phyloP scores from a whole-genome alignment of 2,113 vertebrate species.

The Hepsetus odoe region DNA sequence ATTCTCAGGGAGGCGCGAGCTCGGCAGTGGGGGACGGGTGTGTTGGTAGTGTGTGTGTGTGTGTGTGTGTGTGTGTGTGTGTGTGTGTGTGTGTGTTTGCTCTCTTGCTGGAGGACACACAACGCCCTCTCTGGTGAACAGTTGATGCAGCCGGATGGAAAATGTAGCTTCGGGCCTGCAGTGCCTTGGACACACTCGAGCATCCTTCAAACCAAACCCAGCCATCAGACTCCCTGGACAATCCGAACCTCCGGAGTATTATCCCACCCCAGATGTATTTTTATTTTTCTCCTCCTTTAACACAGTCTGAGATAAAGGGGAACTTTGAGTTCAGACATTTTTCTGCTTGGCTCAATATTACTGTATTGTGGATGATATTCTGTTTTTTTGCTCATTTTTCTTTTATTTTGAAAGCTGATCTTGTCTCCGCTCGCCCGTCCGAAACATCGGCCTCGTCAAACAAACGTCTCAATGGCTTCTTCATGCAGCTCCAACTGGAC shows the following conservation, averaged over 20 bases:
- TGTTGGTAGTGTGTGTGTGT: slow-evolving; percentile 47
- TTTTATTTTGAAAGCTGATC: slow-evolving; percentile 46
- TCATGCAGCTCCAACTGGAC: not conserved
- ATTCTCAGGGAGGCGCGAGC: slow-evolving; percentile 74
- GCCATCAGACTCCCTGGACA: slow-evolving; percentile 49
- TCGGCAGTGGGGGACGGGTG: slow-evolving; percentile 62
- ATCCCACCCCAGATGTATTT: not conserved
- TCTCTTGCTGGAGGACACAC: slow-evolving; percentile 50
- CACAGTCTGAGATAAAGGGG: slow-evolving; percentile 38
- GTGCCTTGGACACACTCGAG: slow-evolving; percentile 74
- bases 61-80: slow-evolving; percentile 9
- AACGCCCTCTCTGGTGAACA: slow-evolving; percentile 62
- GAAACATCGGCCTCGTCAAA: slow-evolving; percentile 36
- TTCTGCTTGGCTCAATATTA: slow-evolving; percentile 58
- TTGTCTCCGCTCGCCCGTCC: slow-evolving; percentile 65
- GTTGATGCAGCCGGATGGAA: slow-evolving; percentile 54
- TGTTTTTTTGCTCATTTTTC: slow-evolving; percentile 40
- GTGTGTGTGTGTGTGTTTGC: not conserved
- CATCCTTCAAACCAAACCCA: slow-evolving; percentile 59
- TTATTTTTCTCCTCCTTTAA: not conserved
- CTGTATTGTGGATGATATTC: slow-evolving; percentile 65
- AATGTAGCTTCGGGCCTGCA: slow-evolving; percentile 54
- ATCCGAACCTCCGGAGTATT: slow-evolving; percentile 42
- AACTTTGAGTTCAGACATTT: slow-evolving; percentile 33
- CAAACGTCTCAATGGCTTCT: not conserved